A percentile compares a stretch with the other conserved stretches of the same genome.
Conservation (phyloP, 2,113 vertebrate genomes). For the Bubalus kerabau region DNA sequence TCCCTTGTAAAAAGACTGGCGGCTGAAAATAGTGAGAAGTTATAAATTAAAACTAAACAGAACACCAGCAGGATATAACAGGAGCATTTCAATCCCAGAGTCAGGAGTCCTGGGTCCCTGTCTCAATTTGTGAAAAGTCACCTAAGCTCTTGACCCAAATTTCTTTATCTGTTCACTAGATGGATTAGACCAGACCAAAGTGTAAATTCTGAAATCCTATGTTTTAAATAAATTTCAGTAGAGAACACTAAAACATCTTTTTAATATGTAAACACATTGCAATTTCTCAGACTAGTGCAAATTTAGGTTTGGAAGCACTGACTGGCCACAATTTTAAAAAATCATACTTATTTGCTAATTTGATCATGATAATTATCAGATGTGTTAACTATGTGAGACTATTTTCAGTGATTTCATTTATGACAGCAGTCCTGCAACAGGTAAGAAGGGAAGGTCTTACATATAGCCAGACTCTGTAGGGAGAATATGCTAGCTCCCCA, state of each 20-base stretch:
- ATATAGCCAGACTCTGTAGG: background rate
- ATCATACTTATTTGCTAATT: background rate
- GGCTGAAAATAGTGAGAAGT: background rate
- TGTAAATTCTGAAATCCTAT: background rate
- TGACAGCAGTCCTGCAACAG: background rate
- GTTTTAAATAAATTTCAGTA: conserved; percentile 34
- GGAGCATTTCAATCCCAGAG: background rate
- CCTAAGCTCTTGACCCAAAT: background rate
- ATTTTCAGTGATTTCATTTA: background rate
- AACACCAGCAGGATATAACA: background rate
- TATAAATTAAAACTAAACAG: background rate
- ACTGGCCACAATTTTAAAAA: background rate
- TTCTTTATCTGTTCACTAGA: background rate
- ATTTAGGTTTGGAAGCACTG: background rate
- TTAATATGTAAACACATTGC: conserved; percentile 9
- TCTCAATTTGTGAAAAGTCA: background rate
- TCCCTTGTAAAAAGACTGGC: background rate
- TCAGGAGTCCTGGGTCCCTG: background rate
- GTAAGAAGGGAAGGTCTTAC: background rate
- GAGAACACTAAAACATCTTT: conserved; percentile 20
- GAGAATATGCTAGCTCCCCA: background rate
- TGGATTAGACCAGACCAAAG: background rate
- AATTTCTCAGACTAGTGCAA: background rate
- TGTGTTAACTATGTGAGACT: background rate
- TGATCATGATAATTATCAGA: background rate